These are phyloP conservation scores for Egretta garzetta DNA, from an alignment of 2,113 vertebrate genomes.

Conservation along the genomic window DNA sequence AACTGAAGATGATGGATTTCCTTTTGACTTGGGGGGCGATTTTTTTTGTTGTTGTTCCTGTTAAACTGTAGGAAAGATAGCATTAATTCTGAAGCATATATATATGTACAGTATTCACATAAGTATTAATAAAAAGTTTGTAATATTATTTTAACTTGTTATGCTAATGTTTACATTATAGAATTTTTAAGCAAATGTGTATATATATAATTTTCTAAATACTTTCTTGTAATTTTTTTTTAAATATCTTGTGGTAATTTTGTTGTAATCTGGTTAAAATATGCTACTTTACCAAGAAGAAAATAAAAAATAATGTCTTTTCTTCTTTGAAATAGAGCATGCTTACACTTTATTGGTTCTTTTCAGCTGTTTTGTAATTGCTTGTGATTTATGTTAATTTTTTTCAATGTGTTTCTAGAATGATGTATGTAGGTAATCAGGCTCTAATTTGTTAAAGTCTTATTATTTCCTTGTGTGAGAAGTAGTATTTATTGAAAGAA, in stretches of 20 bases:
- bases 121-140: neutral
- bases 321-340: neutral
- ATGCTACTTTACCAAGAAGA: conserved; percentile 55
- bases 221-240: conserved; percentile 69
- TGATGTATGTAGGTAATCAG: neutral
- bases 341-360: neutral
- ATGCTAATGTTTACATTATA: conserved; percentile 72
- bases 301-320: conserved; percentile 72
- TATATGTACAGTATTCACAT: neutral
- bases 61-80: neutral
- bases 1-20: neutral
- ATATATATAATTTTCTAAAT: conserved; percentile 79
- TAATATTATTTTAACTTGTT: conserved; percentile 55
- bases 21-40: neutral
- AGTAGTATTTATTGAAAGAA: neutral
- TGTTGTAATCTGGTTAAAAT: conserved; percentile 66
- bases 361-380: neutral
- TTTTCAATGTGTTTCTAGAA: neutral
- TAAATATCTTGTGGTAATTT: conserved; percentile 73
- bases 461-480: neutral
- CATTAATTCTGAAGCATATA: neutral
- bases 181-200: conserved; percentile 74
- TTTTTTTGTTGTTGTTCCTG: neutral
- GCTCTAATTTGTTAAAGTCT: neutral
- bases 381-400: neutral